Conservation (phyloP, 1,140 invertebrate species). For the Zaprionus taronus region DNA sequence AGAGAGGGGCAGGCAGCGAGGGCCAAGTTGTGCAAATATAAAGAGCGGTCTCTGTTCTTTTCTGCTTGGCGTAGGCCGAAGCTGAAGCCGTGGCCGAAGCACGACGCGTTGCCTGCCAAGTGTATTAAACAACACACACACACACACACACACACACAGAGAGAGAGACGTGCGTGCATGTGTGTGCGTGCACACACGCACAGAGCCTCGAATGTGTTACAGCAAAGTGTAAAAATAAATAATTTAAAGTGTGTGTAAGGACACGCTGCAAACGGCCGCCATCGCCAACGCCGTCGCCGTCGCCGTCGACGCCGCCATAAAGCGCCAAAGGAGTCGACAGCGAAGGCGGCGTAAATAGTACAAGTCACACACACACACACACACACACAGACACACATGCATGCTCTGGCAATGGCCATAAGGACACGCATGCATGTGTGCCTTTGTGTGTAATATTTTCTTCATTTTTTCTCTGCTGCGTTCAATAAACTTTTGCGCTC, state of each 20-base stretch:
- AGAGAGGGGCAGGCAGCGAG: slow-evolving; percentile 4
- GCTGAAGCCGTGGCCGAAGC: slow-evolving; percentile 18
- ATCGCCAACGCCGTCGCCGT: slow-evolving; percentile 38
- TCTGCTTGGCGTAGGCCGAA: slow-evolving; percentile 44
- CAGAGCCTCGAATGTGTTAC: slow-evolving; percentile 71
- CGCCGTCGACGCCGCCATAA: slow-evolving; percentile 62
- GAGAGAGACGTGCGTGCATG: not conserved
- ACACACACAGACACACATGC: slow-evolving; percentile 27
- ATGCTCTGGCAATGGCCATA: slow-evolving; percentile 41
- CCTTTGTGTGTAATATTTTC: slow-evolving; percentile 56
- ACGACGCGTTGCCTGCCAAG: slow-evolving; percentile 46
- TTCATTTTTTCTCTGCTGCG: slow-evolving; percentile 37
- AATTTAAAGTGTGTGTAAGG: slow-evolving; percentile 83
- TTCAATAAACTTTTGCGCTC: slow-evolving; percentile 78
- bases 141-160: slow-evolving; percentile 34
- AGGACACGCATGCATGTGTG: slow-evolving; percentile 31
- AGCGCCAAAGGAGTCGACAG: slow-evolving; percentile 56
- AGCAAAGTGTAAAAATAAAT: slow-evolving; percentile 83
- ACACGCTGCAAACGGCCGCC: slow-evolving; percentile 71
- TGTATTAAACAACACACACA: slow-evolving; percentile 47
- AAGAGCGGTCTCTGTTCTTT: slow-evolving; percentile 56
- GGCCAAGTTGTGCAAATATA: slow-evolving; percentile 65
- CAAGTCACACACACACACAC: slow-evolving; percentile 56
- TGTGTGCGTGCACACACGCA: slow-evolving; percentile 12
- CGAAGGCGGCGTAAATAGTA: slow-evolving; percentile 58